Evolutionary conservation across 2,797 vertebrate genomes (phyloP).

Genomic region (Rallus crepitans): DNA sequence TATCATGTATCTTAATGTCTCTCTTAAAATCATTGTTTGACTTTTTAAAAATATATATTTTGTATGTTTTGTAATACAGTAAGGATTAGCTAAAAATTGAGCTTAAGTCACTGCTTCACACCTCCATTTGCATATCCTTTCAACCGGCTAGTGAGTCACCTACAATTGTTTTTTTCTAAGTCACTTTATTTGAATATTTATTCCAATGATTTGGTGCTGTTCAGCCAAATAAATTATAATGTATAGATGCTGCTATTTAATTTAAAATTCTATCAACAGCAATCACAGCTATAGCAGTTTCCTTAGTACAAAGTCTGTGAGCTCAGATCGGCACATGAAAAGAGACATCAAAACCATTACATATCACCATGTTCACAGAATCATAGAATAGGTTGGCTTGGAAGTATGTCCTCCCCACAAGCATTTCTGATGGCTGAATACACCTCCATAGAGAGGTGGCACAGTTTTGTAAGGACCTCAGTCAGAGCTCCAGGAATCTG

Average conservation of each 20-base stretch:
- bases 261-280: background rate
- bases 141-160: background rate
- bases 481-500: background rate
- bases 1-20: background rate
- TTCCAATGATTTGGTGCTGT: background rate
- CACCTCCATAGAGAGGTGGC: background rate
- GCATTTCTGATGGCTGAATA: background rate
- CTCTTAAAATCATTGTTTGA: background rate
- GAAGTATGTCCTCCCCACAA: background rate
- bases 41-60: background rate
- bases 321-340: background rate
- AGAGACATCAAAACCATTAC: background rate
- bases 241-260: background rate
- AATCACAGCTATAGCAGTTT: background rate
- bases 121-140: background rate
- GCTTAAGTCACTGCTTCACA: background rate
- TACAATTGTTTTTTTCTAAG: background rate
- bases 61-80: background rate
- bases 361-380: background rate
- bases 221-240: background rate
- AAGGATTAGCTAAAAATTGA: background rate
- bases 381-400: too few species aligned
- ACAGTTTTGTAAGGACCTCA: background rate
- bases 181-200: background rate
- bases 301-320: background rate